Conservation (phyloP, 2,888 invertebrate genomes). For the Plebejus melissa region DNA sequence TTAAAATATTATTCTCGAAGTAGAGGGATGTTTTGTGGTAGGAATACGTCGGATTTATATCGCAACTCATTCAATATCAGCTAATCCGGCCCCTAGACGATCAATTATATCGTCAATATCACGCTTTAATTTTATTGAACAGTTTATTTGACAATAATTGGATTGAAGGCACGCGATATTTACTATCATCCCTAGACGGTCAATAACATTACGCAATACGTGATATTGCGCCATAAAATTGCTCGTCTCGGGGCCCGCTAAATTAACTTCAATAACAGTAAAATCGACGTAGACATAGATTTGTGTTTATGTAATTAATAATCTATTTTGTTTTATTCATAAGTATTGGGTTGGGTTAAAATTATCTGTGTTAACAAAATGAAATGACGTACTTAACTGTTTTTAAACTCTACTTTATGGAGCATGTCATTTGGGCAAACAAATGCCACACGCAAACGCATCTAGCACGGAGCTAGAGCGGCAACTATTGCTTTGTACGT, state of each 20-base stretch:
- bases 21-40: not conserved
- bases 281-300: not conserved
- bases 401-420: not conserved
- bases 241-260: no score
- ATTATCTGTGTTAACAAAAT: not conserved
- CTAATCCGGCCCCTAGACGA: no score
- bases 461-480: not conserved
- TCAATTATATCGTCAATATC: no score
- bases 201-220: no score
- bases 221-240: no score
- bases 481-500: not conserved
- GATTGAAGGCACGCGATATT: no score
- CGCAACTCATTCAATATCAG: not conserved
- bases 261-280: no score
- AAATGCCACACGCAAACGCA: not conserved
- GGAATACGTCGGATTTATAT: not conserved
- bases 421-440: not conserved
- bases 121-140: no score
- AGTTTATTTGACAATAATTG: no score
- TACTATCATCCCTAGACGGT: no score
- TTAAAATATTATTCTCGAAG: not conserved
- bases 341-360: not conserved
- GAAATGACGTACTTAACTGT: not conserved
- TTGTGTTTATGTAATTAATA: not conserved
- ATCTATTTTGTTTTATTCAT: not conserved